These are phyloP conservation scores for Falcunculus frontatus DNA, from an alignment of 2,113 vertebrate genomes.

Conservation along the genomic window DNA sequence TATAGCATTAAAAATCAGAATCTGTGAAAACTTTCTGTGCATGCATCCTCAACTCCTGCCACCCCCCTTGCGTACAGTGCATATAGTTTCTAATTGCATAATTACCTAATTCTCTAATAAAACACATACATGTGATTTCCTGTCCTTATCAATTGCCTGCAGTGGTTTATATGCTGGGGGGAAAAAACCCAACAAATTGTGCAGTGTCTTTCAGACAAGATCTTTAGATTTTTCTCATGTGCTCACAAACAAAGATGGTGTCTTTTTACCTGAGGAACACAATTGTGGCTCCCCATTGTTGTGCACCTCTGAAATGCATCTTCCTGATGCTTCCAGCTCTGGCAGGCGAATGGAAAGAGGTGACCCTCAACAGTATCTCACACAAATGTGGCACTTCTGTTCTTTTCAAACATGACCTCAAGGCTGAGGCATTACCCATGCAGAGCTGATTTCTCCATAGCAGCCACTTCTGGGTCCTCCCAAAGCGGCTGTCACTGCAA, in stretches of 20 bases:
- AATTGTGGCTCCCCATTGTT: fast-evolving
- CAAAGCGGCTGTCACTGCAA: fast-evolving
- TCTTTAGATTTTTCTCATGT: background rate
- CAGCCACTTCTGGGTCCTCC: background rate
- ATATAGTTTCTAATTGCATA: background rate
- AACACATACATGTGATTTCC: background rate
- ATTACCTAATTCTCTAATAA: background rate
- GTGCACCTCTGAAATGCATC: background rate
- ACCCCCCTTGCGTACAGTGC: background rate
- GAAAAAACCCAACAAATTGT: fast-evolving
- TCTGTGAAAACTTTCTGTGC: background rate
- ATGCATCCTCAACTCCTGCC: background rate
- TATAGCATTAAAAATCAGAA: background rate
- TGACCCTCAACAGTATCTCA: background rate
- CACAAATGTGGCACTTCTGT: background rate
- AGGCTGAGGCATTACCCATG: background rate
- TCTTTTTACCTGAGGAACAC: background rate
- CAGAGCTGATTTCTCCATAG: background rate
- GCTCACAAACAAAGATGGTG: background rate
- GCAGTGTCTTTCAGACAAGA: background rate
- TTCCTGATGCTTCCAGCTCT: background rate
- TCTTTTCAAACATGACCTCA: background rate
- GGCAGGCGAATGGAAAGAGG: background rate
- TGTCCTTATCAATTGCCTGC: background rate
- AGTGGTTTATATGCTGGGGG: background rate